These are phyloP conservation scores for Leptinotarsa lineolata DNA, from an alignment of 1,140 invertebrate species.

Conservation along the genomic window DNA sequence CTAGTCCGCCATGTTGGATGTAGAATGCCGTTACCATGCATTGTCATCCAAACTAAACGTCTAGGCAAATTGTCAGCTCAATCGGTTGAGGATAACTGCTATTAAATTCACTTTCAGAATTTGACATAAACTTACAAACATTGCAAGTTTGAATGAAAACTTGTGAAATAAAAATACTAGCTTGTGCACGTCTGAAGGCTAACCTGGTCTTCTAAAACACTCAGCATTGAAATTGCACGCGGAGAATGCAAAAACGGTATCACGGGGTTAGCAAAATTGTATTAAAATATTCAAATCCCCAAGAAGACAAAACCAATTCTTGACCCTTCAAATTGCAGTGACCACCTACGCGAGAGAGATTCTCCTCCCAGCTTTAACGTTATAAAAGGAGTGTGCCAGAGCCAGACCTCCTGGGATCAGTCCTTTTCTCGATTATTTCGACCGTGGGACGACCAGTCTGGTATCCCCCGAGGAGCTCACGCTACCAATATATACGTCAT, in stretches of 20 bases:
- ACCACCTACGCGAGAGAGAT: background rate
- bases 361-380: slow-evolving; percentile 24
- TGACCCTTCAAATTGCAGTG: slow-evolving; percentile 19
- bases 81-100: too few species aligned
- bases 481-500: slow-evolving; percentile 22
- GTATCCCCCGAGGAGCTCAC: slow-evolving; percentile 24
- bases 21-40: too few species aligned
- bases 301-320: slow-evolving; percentile 16
- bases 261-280: background rate
- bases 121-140: too few species aligned
- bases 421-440: slow-evolving; percentile 31
- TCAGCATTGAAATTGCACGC: background rate
- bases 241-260: slow-evolving; percentile 2
- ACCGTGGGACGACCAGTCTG: slow-evolving; percentile 20
- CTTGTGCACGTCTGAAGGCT: too few species aligned
- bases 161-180: too few species aligned
- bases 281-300: slow-evolving; percentile 15
- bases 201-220: too few species aligned
- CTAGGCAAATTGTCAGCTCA: too few species aligned
- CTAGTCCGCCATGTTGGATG: too few species aligned
- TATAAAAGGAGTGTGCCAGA: slow-evolving; percentile 24
- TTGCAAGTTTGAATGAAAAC: too few species aligned
- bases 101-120: too few species aligned
- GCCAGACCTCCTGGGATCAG: slow-evolving; percentile 17
- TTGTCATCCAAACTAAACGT: too few species aligned